Percentiles rank a stretch among this genome's conserved stretches.
Evolutionary conservation across 2,888 invertebrate species (phyloP).

Genomic region (Pristionchus arcanus): DNA sequence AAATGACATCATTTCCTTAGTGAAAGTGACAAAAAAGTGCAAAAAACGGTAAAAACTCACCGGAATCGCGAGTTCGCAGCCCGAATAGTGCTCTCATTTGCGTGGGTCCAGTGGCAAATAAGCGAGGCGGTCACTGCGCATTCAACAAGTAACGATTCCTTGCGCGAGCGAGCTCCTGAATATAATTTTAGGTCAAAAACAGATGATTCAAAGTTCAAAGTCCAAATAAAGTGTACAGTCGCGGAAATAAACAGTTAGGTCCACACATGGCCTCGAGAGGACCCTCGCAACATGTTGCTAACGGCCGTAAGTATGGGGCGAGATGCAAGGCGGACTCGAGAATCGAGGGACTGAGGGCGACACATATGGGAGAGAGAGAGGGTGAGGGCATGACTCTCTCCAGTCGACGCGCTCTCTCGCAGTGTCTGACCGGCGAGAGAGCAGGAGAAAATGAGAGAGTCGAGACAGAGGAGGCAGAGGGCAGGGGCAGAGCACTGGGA

Average conservation of each 20-base stretch:
- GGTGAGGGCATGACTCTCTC: not conserved
- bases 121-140: not conserved
- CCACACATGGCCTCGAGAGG: constrained; percentile 15
- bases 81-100: constrained; percentile 50
- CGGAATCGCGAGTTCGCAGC: constrained; percentile 42
- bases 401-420: not conserved
- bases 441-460: not conserved
- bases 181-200: not conserved
- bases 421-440: not conserved
- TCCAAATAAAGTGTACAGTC: not conserved
- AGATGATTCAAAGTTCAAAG: not conserved
- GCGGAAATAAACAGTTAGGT: constrained; percentile 40
- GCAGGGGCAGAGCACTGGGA: not conserved
- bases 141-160: constrained; percentile 42
- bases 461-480: not conserved
- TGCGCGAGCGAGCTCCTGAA: constrained; percentile 16
- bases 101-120: not conserved
- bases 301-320: constrained; percentile 35
- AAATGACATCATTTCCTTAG: constrained; percentile 4
- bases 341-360: constrained; percentile 21
- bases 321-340: constrained; percentile 5
- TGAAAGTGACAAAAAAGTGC: not conserved
- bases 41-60: not conserved
- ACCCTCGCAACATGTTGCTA: constrained; percentile 8
- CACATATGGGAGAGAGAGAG: constrained; percentile 5